phyloP scores from a whole-genome alignment of 2,888 invertebrate genomes.

The Anorthoa munda region DNA sequence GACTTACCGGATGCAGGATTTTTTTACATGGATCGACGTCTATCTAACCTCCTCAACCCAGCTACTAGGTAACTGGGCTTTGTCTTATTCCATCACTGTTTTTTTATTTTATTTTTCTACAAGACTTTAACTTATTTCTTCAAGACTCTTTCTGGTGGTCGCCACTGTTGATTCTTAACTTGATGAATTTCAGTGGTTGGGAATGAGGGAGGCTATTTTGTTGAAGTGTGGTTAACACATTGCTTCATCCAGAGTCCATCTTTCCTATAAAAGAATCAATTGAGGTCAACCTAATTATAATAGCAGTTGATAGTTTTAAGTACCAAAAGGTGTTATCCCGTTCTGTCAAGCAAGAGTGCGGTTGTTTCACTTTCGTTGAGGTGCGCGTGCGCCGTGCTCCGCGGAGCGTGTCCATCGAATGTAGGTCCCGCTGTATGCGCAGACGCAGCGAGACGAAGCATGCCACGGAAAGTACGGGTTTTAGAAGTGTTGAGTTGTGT shows the following conservation, averaged over 20 bases:
- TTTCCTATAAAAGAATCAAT: background rate
- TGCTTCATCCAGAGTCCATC: too few relatives aligned
- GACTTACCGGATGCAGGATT: background rate
- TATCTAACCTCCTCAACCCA: too few relatives aligned
- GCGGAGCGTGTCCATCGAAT: constrained; percentile 56
- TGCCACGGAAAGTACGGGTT: constrained; percentile 25
- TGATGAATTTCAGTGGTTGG: too few relatives aligned
- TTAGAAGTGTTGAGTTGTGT: background rate
- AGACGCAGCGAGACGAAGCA: constrained; percentile 21
- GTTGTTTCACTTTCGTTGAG: constrained; percentile 72
- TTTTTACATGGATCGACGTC: background rate
- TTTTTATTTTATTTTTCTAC: too few relatives aligned
- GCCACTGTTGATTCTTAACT: too few relatives aligned
- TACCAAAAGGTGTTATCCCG: constrained; percentile 7
- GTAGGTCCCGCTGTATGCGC: constrained; percentile 58
- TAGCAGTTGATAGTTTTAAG: background rate
- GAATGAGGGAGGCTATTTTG: too few relatives aligned
- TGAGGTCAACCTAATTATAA: background rate
- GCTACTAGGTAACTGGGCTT: too few relatives aligned
- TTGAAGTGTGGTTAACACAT: background rate
- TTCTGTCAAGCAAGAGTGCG: constrained; percentile 48
- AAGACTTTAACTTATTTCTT: too few relatives aligned
- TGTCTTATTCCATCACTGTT: too few relatives aligned
- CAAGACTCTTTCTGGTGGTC: too few relatives aligned
- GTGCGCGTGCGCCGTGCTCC: constrained; percentile 62